A percentile compares a stretch with the other conserved stretches of the same genome.
phyloP scores from a whole-genome alignment of 2,888 invertebrate species.

The Chymomyza amoena region DNA sequence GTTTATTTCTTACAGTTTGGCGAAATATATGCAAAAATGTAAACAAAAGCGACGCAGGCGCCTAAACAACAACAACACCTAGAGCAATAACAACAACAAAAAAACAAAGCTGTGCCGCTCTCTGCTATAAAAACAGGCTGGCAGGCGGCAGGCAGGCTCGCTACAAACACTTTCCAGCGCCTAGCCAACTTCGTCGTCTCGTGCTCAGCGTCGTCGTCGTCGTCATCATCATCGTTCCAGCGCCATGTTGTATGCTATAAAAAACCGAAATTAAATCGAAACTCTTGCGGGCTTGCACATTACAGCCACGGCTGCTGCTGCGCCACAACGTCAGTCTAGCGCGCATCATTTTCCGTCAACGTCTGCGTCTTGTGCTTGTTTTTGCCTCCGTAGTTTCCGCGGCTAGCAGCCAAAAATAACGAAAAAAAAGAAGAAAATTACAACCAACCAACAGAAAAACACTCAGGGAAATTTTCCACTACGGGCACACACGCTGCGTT shows the following conservation, averaged over 20 bases:
- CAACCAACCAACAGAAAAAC: not conserved
- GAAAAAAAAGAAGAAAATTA: not conserved
- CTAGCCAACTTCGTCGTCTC: not conserved
- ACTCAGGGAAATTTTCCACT: conserved; percentile 38
- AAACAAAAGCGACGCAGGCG: conserved; percentile 69
- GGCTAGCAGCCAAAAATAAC: not conserved
- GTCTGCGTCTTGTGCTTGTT: not conserved
- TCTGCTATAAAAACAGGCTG: not conserved
- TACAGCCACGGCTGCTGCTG: not conserved
- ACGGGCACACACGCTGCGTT: conserved; percentile 25
- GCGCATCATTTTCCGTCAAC: not conserved
- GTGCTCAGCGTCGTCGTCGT: not conserved
- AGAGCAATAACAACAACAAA: conserved; percentile 25
- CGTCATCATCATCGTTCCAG: not conserved
- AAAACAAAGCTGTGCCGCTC: not conserved
- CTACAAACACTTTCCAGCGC: not conserved
- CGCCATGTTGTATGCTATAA: conserved; percentile 1
- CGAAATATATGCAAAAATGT: conserved; percentile 59
- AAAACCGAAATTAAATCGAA: conserved; percentile 1
- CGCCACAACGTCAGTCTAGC: not conserved
- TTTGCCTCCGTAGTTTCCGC: not conserved
- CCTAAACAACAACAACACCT: conserved; percentile 39
- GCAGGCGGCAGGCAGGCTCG: conserved; percentile 22
- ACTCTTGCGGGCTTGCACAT: not conserved
- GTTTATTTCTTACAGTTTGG: not conserved